phyloP scores from a whole-genome alignment of 1,140 invertebrate genomes.

The Paraescarpia echinospica region DNA sequence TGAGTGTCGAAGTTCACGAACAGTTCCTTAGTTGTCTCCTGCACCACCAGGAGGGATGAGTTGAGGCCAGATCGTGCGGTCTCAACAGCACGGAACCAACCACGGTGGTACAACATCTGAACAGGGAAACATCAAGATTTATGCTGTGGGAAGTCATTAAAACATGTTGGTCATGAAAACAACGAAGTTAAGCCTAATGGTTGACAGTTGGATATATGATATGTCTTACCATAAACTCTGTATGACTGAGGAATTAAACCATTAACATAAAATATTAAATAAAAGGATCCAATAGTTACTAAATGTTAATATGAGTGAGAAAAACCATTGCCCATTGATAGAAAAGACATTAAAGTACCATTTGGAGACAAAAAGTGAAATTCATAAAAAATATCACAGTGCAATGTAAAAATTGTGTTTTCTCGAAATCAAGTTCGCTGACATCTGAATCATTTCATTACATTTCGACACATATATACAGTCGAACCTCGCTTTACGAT shows the following conservation, averaged over 20 bases:
- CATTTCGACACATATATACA: too few relatives aligned
- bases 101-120: conserved; percentile 57
- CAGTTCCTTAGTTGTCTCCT: conserved; percentile 53
- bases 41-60: conserved; percentile 51
- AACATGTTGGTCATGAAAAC: not conserved
- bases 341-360: too few relatives aligned
- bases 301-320: too few relatives aligned
- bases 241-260: not conserved
- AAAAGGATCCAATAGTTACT: too few relatives aligned
- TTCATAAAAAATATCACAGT: too few relatives aligned
- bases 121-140: conserved; percentile 16
- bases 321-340: too few relatives aligned
- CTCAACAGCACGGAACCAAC: conserved; percentile 56
- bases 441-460: too few relatives aligned
- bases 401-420: too few relatives aligned
- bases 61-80: conserved; percentile 53
- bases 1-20: conserved; percentile 59
- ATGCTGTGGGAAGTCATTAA: not conserved
- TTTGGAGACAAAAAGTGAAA: too few relatives aligned
- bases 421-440: too few relatives aligned
- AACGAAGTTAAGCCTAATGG: not conserved
- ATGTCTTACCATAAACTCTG: not conserved
- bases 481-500: too few relatives aligned
- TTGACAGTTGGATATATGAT: not conserved
- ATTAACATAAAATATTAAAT: too few relatives aligned